These are phyloP conservation scores for Ischnus inquisitorius DNA, from an alignment of 2,888 invertebrate species.

Conservation along the genomic window DNA sequence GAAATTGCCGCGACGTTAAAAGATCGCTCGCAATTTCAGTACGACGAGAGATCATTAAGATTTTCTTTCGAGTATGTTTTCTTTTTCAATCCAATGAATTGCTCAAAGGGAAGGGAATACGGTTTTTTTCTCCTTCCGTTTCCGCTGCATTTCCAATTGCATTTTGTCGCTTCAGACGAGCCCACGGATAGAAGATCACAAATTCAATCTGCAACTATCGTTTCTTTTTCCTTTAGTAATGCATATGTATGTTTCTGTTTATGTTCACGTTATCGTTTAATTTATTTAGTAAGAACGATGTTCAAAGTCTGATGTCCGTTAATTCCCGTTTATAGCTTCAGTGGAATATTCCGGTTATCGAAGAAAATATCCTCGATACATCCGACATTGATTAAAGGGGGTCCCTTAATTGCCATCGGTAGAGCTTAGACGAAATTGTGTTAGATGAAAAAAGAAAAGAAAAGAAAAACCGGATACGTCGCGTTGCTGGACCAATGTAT, in stretches of 20 bases:
- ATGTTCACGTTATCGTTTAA: constrained; percentile 12
- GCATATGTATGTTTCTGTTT: constrained; percentile 12
- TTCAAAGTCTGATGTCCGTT: constrained; percentile 53
- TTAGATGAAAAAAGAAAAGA: constrained; percentile 34
- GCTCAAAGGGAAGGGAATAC: constrained; percentile 47
- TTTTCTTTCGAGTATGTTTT: constrained; percentile 15
- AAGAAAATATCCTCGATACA: constrained; percentile 62
- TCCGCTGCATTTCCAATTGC: background rate
- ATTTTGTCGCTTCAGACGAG: background rate
- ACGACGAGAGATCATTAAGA: constrained; percentile 3
- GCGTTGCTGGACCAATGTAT: constrained; percentile 54
- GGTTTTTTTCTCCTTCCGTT: constrained; percentile 6
- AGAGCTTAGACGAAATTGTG: constrained; percentile 44
- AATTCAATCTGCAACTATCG: background rate
- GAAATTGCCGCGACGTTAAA: constrained; percentile 7
- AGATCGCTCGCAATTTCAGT: constrained; percentile 15
- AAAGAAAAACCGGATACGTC: background rate
- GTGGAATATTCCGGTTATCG: constrained; percentile 64
- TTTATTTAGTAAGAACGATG: constrained; percentile 28
- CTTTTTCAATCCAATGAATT: constrained; percentile 36
- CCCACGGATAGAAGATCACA: background rate
- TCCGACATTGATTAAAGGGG: constrained; percentile 57
- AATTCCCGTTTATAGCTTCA: constrained; percentile 61
- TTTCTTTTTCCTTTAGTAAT: background rate
- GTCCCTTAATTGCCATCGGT: constrained; percentile 46